Evolutionary conservation across 2,888 invertebrate genomes (phyloP).

Genomic region (Encarsia formosa): DNA sequence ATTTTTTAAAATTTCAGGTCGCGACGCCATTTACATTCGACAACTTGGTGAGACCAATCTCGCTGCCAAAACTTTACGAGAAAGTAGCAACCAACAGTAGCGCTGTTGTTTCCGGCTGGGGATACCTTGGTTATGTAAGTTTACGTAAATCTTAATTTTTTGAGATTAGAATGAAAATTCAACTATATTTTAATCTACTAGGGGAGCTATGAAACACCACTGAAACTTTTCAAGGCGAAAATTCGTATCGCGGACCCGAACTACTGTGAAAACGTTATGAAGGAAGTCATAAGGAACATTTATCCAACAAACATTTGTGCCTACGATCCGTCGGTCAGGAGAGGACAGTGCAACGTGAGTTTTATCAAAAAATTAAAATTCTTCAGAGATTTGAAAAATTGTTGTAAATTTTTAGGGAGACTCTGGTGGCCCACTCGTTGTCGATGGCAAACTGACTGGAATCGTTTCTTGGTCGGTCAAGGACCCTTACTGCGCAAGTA

Average conservation of each 20-base stretch:
- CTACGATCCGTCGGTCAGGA: constrained; percentile 11
- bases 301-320: constrained; percentile 17
- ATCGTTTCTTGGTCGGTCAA: constrained; percentile 21
- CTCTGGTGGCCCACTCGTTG: constrained; percentile 19
- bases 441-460: constrained; percentile 10
- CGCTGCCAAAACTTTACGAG: background rate
- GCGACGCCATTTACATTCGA: background rate
- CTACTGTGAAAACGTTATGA: constrained; percentile 8
- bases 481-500: constrained; percentile 18
- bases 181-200: background rate
- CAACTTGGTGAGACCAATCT: constrained; percentile 1
- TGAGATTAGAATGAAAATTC: background rate
- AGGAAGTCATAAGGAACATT: background rate
- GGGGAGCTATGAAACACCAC: no score
- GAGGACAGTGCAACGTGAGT: constrained; percentile 21
- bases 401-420: constrained; percentile 23
- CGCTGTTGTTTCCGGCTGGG: constrained; percentile 19
- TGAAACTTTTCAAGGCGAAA: constrained; percentile 7
- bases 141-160: background rate
- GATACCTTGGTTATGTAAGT: constrained; percentile 4
- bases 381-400: background rate
- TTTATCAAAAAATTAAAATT: background rate
- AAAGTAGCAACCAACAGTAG: constrained; percentile 1
- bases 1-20: constrained; percentile 1
- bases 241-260: constrained; percentile 15